Evolutionary conservation across 2,797 vertebrate species (phyloP), one percentile per base, ranked within the genome.

Genomic region (Limosa lapponica): DNA sequence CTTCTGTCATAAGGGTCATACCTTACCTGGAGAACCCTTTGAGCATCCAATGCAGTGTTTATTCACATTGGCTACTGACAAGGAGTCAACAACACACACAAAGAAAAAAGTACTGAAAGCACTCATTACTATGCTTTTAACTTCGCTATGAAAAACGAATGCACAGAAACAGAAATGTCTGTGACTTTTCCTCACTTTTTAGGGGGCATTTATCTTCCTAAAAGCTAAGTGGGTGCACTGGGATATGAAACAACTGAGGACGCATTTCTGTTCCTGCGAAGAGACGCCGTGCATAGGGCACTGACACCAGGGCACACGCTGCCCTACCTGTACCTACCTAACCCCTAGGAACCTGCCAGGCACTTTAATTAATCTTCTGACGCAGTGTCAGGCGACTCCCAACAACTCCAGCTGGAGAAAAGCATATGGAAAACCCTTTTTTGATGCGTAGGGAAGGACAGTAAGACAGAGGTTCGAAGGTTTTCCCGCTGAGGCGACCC

Each of bases 311-410:
- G 1, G 37, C 37, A 3, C 7, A 5, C 23, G 0, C 0, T 6
- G 34, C 23, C 55, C 55, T 23, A 0, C 28, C 3, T 1, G 3
- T 2, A 10, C 9, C 25, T 3, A 3, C 13, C 3, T 6, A 7
- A 16, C 8, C 44, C 1, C 44, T 11, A 5, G 6, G 16, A 34
- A 6, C 2, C n/a, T 1, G 32, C 10, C 46, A 2, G 3, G 4
- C 49, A 1, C 24, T 0, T 2, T 0, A 14, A 5, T 4, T 5
- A 0, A 5, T 13, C 39, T 57, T 52, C 49, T 17, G 43, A 12
- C 23, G 5, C 16, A 2, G 6, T 1, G 16, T 13, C 46, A 27
- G 36, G 16, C 0, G 4, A 17, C 7, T 9, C 70, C 20, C 46
- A 44, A 5, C 13, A 16, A n/a, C 51, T 23, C 57, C 57, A 16